A percentile compares a stretch with the other conserved stretches of the same genome.
Evolutionary conservation across 2,113 vertebrate species (phyloP).

Genomic region (Piaya cayana): DNA sequence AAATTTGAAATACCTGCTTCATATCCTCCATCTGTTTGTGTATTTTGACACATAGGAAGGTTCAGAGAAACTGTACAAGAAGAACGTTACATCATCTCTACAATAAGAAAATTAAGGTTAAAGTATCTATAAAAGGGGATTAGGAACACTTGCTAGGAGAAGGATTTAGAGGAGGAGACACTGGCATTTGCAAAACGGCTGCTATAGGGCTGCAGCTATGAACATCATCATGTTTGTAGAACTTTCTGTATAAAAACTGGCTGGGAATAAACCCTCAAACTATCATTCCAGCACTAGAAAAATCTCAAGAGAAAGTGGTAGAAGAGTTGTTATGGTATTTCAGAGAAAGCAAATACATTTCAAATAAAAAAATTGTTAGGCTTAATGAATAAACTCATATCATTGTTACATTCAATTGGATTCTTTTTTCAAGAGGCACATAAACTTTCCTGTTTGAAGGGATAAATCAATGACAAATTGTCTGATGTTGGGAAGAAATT

Average conservation of each 20-base stretch:
- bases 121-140: not conserved
- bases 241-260: not conserved
- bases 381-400: not conserved
- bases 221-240: not conserved
- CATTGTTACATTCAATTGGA: not conserved
- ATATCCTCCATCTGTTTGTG: not conserved
- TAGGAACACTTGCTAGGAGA: not conserved
- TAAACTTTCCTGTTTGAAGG: constrained; percentile 2
- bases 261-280: not conserved
- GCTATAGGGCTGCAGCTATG: not conserved
- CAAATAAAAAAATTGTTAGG: not conserved
- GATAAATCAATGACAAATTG: constrained; percentile 43
- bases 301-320: not conserved
- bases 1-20: not conserved
- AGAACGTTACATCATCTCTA: not conserved
- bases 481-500: constrained; percentile 32
- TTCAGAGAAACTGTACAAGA: not conserved
- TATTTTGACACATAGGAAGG: not conserved
- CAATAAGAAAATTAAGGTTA: not conserved
- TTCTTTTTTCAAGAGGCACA: not conserved
- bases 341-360: not conserved
- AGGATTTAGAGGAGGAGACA: not conserved
- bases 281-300: not conserved
- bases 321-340: not conserved
- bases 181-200: not conserved